Percentiles rank a stretch among this genome's conserved stretches.
Conservation (phyloP, 2,888 invertebrate species). For the Gymnocheta viridis region DNA sequence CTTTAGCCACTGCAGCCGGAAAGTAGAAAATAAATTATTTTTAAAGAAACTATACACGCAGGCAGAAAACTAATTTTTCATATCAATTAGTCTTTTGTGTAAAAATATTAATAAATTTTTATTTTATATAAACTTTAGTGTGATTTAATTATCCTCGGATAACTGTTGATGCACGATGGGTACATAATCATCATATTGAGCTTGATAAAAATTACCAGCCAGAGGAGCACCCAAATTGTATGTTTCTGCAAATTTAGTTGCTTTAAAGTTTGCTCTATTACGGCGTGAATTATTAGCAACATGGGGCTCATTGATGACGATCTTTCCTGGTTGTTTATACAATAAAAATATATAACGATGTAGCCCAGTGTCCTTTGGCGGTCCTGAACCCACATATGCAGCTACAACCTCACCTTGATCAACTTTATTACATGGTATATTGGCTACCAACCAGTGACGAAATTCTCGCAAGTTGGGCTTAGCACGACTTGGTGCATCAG, state of each 20-base stretch:
- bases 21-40: slow-evolving; percentile 82
- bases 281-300: slow-evolving; percentile 78
- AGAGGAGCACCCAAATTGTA: slow-evolving; percentile 88
- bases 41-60: slow-evolving; percentile 7
- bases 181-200: slow-evolving; percentile 90
- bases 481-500: slow-evolving; percentile 90
- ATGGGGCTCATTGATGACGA: slow-evolving; percentile 83
- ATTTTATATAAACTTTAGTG: slow-evolving; percentile 15
- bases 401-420: slow-evolving; percentile 88
- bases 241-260: slow-evolving; percentile 87
- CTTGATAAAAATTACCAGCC: slow-evolving; percentile 90
- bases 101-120: slow-evolving; percentile 44
- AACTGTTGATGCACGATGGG: slow-evolving; percentile 82
- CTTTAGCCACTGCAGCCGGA: slow-evolving; percentile 90
- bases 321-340: slow-evolving; percentile 85
- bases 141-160: slow-evolving; percentile 50
- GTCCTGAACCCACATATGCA: slow-evolving; percentile 92
- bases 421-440: slow-evolving; percentile 88
- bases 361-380: slow-evolving; percentile 87
- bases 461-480: slow-evolving; percentile 91
- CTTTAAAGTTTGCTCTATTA: slow-evolving; percentile 85
- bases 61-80: not conserved
- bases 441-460: slow-evolving; percentile 94
- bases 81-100: slow-evolving; percentile 5
- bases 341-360: slow-evolving; percentile 90